A percentile compares a stretch with the other conserved stretches of the same genome.
phyloP scores from a whole-genome alignment of 2,113 vertebrate genomes.

The Lynx canadensis region DNA sequence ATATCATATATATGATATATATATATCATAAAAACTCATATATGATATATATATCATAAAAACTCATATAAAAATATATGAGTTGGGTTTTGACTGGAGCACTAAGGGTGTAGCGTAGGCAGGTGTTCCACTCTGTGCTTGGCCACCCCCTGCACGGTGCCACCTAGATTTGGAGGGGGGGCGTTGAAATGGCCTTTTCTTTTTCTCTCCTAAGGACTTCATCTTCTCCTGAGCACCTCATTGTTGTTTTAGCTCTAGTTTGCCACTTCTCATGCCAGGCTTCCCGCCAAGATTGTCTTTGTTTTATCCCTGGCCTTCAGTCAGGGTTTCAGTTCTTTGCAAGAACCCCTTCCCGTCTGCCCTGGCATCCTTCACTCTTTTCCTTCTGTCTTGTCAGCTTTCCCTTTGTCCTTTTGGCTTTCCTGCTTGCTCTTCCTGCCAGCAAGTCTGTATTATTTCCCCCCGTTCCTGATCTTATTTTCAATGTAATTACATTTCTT shows the following conservation, averaged over 20 bases:
- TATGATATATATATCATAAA: too few relatives aligned
- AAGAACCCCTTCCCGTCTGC: constrained; percentile 51
- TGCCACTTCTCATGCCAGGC: constrained; percentile 20
- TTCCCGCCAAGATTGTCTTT: constrained; percentile 58
- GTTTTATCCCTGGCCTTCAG: constrained; percentile 61
- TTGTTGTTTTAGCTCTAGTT: not conserved
- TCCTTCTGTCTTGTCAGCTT: constrained; percentile 73
- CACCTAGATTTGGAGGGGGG: not conserved
- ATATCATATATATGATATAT: too few relatives aligned
- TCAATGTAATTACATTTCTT: constrained; percentile 24
- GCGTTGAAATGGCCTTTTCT: not conserved
- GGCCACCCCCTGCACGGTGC: too few relatives aligned
- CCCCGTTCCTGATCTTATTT: not conserved
- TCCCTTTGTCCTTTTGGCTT: constrained; percentile 63
- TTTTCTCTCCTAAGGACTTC: not conserved
- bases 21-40: too few relatives aligned
- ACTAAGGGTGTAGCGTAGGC: not conserved
- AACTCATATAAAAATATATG: not conserved
- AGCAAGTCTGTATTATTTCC: not conserved
- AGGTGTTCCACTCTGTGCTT: rapidly evolving
- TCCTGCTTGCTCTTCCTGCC: constrained; percentile 55
- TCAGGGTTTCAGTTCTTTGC: constrained; percentile 54
- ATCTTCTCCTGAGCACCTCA: not conserved
- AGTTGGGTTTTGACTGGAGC: not conserved
- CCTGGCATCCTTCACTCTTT: constrained; percentile 2